Base-by-base conservation (phyloP, 2,797 vertebrate species). In the Spheniscus humboldti region DNA sequence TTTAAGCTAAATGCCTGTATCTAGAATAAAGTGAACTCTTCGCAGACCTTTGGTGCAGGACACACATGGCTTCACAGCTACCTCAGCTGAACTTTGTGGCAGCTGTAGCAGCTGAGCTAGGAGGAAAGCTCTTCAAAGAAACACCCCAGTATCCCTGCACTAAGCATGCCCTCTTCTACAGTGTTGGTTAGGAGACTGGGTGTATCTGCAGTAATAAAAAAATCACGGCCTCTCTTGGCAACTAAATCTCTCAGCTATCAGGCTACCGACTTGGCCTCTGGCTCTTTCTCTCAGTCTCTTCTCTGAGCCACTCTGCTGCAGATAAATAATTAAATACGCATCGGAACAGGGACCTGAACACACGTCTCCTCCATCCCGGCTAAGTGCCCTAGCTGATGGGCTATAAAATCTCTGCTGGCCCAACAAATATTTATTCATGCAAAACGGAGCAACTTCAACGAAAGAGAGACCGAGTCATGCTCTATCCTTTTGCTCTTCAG, bases 391-490 rank as follows among this genome's bases (percentile, higher is more conserved):
- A 57, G 75, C 52, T 62, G 93, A 88, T 59, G 92, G 94, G 91
- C 87, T 94, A 78, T 91, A 92, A 96, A 96, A 92, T 84, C 91
- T 84, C 94, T 90, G 87, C 76, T 92, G 91, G 89, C 82, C 96
- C 82, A 68, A 88, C 91, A 92, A 97, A 91, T 94, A 95, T 88
- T 95, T 94, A 83, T 92, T 72, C 87, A 69, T 72, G 85, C 48
- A 89, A 92, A 96, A 92, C 37, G 47, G 86, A 94, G 64, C 71
- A 67, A 87, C 37, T 86, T 35, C 0, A 0, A 43, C 2, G 14
- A 85, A 59, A 67, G 18, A 62, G 64, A 73, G 89, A 45, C 0
- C 0, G 37, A 86, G 57, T 16, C 1, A 0, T 12, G 39, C 19
- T 67, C 84, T 24, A 20, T 25, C 52, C 64, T 74, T 15, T 31